Percentiles rank a stretch among this genome's conserved stretches.
Evolutionary conservation across 2,888 invertebrate species (phyloP).

Genomic region (Drosophila sordidula): DNA sequence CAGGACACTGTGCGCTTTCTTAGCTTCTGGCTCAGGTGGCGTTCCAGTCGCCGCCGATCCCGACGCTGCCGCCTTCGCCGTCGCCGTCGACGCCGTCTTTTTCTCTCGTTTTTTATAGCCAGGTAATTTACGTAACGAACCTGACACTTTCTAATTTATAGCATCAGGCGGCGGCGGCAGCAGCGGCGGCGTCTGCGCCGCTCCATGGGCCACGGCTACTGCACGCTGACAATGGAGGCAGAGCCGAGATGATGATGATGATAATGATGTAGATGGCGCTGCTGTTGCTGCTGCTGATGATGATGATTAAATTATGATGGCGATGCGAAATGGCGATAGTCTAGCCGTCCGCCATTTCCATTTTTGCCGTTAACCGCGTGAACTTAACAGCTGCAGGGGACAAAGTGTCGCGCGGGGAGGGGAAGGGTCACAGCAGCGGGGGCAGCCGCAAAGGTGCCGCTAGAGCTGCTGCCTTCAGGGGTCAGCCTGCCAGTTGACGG

Average conservation of each 20-base stretch:
- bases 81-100: slow-evolving; percentile 13
- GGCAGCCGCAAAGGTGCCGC: background rate
- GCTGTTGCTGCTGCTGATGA: slow-evolving; percentile 21
- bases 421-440: background rate
- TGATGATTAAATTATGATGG: slow-evolving; percentile 38
- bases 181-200: slow-evolving; percentile 28
- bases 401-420: background rate
- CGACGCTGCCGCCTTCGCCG: slow-evolving; percentile 1
- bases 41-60: slow-evolving; percentile 45
- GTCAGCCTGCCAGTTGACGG: slow-evolving; percentile 39
- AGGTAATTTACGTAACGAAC: slow-evolving; percentile 82
- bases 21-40: slow-evolving; percentile 35
- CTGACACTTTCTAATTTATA: slow-evolving; percentile 82
- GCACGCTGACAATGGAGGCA: slow-evolving; percentile 44
- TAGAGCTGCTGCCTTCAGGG: slow-evolving; percentile 16
- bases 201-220: slow-evolving; percentile 12
- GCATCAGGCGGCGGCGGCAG: slow-evolving; percentile 42
- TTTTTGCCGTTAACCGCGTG: slow-evolving; percentile 56
- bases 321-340: slow-evolving; percentile 42
- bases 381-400: slow-evolving; percentile 47
- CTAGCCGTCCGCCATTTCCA: slow-evolving; percentile 55
- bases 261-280: slow-evolving; percentile 16
- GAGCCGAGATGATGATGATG: slow-evolving; percentile 12
- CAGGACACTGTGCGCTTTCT: slow-evolving; percentile 11
- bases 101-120: slow-evolving; percentile 66